These are phyloP conservation scores for Philereme vetulata DNA, from an alignment of 2,888 invertebrate species.

Conservation along the genomic window DNA sequence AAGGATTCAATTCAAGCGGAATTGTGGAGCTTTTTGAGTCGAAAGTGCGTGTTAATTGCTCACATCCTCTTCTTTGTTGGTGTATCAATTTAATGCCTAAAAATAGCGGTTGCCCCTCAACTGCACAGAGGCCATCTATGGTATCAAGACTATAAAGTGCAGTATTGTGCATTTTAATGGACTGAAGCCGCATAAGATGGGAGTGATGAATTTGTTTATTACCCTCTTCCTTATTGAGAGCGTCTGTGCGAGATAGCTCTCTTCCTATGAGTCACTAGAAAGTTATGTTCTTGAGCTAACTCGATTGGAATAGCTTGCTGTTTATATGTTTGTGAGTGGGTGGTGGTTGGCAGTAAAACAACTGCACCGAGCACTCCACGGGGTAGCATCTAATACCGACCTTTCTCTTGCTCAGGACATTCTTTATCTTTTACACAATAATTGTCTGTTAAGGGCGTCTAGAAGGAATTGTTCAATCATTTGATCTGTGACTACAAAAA, in stretches of 20 bases:
- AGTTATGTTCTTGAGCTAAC: constrained; percentile 78
- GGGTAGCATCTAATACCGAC: constrained; percentile 36
- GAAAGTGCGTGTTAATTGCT: constrained; percentile 79
- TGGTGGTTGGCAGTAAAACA: constrained; percentile 38
- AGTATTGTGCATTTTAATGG: constrained; percentile 82
- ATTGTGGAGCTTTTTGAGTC: constrained; percentile 55
- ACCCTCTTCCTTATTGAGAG: constrained; percentile 83
- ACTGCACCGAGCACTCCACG: constrained; percentile 34
- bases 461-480: too few relatives aligned
- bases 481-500: too few relatives aligned
- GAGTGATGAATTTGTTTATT: constrained; percentile 84
- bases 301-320: constrained; percentile 70
- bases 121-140: constrained; percentile 59
- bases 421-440: constrained; percentile 13
- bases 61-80: constrained; percentile 79
- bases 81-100: constrained; percentile 79
- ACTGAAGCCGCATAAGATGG: constrained; percentile 78
- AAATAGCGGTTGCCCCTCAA: constrained; percentile 75
- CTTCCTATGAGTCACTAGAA: constrained; percentile 84
- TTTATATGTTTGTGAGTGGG: constrained; percentile 50
- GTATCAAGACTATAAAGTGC: constrained; percentile 65
- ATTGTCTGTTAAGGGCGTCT: not conserved
- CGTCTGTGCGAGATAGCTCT: constrained; percentile 81
- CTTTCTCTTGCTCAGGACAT: constrained; percentile 17
- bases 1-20: constrained; percentile 48